Evolutionary conservation across 2,888 invertebrate genomes (phyloP), one percentile per base, ranked within the genome.

Genomic region (Cryptophagus acutangulus): DNA sequence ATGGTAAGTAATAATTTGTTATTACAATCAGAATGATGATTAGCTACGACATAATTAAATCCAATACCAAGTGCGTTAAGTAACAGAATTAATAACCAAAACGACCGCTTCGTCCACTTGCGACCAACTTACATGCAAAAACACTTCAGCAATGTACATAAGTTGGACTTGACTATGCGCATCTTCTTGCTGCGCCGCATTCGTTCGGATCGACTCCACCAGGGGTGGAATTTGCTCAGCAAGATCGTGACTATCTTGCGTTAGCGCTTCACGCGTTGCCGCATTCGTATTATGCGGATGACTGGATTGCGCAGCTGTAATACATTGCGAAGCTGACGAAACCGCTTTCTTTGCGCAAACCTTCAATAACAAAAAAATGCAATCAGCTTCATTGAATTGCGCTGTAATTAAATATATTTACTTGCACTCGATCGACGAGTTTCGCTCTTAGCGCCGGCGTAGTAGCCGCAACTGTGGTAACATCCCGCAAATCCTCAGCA

Each of bases 401-500:
- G n/a, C n/a, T n/a, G n/a, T n/a, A n/a, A n/a, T n/a, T n/a, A n/a
- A n/a, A n/a, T n/a, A n/a, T 82, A 35, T 57, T 40, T 42, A 72
- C 70, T 64, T 78, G 75, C 1, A 80, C 69, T 38, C 78, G 73
- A 52, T 79, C 77, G 15, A 87, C 81, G n/a, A 87, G 69, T 61
- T 79, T 87, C 52, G 75, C 79, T 60, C 83, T 82, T 59, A 81
- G 75, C 2, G 84, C 84, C 13, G 87, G 87, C 0, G 80, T 81
- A 17, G 75, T 75, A 2, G 89, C 87, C 34, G 94, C 90, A 38
- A 90, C 90, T 6, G 83, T 85, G 1, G 91, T 90, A 17, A 93
- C 94, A 59, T 84, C 83, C 31, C 93, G 76, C n/a, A 99, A 72
- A 54, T 94, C 90, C 61, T 96, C 94, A 0, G 96, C 97, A 0